Conservation (phyloP, 2,888 invertebrate species). For the Gymnocheta viridis region DNA sequence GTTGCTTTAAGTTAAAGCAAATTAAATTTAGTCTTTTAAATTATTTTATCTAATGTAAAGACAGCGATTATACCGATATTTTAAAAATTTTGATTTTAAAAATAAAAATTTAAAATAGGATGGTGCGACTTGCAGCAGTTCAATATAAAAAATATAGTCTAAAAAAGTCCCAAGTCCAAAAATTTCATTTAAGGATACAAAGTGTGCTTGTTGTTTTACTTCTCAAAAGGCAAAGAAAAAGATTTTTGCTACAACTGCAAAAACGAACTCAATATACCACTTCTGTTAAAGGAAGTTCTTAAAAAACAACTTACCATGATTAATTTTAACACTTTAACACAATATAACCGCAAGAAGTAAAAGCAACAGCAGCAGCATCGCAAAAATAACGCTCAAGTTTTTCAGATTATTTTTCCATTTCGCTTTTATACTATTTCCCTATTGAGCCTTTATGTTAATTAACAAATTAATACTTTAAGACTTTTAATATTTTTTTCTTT, state of each 20-base stretch:
- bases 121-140: no score
- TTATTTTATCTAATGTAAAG: no score
- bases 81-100: no score
- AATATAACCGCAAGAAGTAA: slow-evolving; percentile 56
- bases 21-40: no score
- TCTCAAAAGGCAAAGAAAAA: no score
- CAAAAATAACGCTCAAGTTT: slow-evolving; percentile 20
- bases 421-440: background rate
- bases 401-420: slow-evolving; percentile 2
- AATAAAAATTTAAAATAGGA: no score
- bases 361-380: slow-evolving; percentile 10
- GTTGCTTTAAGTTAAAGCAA: background rate
- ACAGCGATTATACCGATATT: no score
- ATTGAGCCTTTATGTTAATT: slow-evolving; percentile 63
- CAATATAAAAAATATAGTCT: no score
- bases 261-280: background rate
- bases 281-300: background rate
- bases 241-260: background rate
- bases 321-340: slow-evolving; percentile 68
- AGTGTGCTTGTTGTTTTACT: no score
- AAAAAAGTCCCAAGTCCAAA: no score
- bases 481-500: slow-evolving; percentile 26
- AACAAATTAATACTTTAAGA: slow-evolving; percentile 67
- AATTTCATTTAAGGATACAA: no score
- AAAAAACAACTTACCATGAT: slow-evolving; percentile 59